Evolutionary conservation across 2,888 invertebrate genomes (phyloP), one percentile per base, ranked within the genome.

Genomic region (Gnatocerus cornutus): DNA sequence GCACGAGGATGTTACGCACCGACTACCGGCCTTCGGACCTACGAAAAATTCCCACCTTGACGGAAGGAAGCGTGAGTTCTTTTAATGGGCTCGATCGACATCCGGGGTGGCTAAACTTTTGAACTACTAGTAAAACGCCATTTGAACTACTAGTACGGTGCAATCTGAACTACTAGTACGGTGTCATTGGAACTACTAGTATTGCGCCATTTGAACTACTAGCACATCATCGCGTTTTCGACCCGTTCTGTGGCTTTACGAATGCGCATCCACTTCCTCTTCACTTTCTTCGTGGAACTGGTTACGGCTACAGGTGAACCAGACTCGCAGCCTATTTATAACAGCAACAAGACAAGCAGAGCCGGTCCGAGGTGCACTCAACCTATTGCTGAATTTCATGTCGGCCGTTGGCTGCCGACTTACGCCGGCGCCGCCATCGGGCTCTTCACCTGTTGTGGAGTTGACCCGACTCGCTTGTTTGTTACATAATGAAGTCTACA

Each of bases 241-340:
- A n/a, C n/a, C n/a, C n/a, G n/a, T n/a, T n/a, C n/a, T n/a, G n/a
- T n/a, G n/a, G n/a, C n/a, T n/a, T n/a, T n/a, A n/a, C n/a, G n/a
- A n/a, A 37, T 66, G 29, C 39, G 14, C 37, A 41, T 48, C 50
- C 27, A 52, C 52, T 48, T 48, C 21, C 52, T 52, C 46, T 43
- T 50, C 45, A 13, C 37, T 53, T 58, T 68, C 53, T 55, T 55
- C 53, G 56, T 56, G 56, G 68, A 68, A 63, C 68, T 68, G 68
- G 33, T 53, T 55, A 43, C 29, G 16, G 46, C 46, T n/a, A 30
- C 43, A 68, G 68, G 63, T 68, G 55, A 68, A 68, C 67, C 67
- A 56, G 68, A 68, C 68, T 55, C 16, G 48, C 43, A 21, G 59
- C 61, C 68, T 68, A 68, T 68, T 68, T 68, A 68, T 68, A 68